These are phyloP conservation scores for Cerceris ruficornis DNA, from an alignment of 2,888 invertebrate species.

Conservation along the genomic window DNA sequence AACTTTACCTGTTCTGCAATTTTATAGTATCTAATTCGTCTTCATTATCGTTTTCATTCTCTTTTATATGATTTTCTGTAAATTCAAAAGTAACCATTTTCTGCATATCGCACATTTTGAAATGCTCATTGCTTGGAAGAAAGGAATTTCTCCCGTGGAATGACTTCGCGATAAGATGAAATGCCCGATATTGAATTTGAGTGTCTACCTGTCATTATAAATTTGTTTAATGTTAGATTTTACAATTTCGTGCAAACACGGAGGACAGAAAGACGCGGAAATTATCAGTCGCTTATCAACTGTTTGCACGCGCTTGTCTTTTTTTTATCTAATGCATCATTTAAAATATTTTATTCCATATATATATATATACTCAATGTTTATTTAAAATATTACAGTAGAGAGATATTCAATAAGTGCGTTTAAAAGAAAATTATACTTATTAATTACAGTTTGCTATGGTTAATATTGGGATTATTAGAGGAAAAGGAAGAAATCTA, in stretches of 20 bases:
- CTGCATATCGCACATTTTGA: not conserved
- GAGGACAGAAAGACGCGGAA: not conserved
- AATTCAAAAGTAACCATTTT: too few species aligned
- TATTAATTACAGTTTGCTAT: not conserved
- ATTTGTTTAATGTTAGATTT: not conserved
- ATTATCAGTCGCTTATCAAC: not conserved
- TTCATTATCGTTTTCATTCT: too few species aligned
- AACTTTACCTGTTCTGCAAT: too few species aligned
- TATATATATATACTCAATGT: too few species aligned
- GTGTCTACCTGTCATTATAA: conserved; percentile 2
- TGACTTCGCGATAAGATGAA: not conserved
- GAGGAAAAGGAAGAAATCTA: not conserved
- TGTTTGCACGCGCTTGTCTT: not conserved
- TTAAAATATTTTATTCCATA: not conserved
- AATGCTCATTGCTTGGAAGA: not conserved
- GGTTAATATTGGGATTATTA: not conserved
- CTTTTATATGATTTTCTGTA: too few species aligned
- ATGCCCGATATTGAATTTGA: not conserved
- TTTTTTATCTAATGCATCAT: not conserved
- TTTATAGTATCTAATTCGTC: too few species aligned
- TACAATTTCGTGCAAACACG: not conserved
- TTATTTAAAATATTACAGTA: too few species aligned
- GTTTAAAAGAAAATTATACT: too few species aligned
- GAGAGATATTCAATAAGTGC: too few species aligned
- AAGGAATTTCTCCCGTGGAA: not conserved